Conservation (phyloP, 1,140 invertebrate genomes). For the Rhizoglyphus robini region DNA sequence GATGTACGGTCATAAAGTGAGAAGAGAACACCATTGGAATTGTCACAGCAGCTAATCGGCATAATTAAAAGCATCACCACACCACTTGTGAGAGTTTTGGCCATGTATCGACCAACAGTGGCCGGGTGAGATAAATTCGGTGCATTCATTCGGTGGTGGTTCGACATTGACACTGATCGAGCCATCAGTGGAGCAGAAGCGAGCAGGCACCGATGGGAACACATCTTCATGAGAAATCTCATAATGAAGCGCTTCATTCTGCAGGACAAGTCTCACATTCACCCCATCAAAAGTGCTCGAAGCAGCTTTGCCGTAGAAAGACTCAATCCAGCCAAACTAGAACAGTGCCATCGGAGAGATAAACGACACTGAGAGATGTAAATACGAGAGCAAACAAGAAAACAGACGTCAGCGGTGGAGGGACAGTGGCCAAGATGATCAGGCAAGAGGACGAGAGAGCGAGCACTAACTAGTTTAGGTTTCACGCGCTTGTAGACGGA, state of each 20-base stretch:
- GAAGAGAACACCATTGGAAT: no score
- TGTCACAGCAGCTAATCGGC: no score
- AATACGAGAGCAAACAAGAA: not conserved
- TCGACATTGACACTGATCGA: not conserved
- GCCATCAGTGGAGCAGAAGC: not conserved
- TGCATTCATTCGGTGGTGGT: no score
- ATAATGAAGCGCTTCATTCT: not conserved
- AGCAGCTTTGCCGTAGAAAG: no score
- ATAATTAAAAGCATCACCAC: no score
- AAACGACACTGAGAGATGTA: not conserved
- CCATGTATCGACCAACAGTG: no score
- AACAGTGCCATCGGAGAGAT: no score
- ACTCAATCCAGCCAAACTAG: no score
- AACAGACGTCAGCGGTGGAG: not conserved
- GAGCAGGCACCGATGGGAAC: not conserved
- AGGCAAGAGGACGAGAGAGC: not conserved
- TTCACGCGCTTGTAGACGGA: not conserved
- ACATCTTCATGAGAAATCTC: not conserved
- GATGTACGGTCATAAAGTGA: no score
- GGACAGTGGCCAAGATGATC: not conserved
- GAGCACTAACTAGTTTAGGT: not conserved
- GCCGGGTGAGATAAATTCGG: no score
- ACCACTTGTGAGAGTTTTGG: no score
- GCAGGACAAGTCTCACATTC: not conserved
- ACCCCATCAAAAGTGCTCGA: not conserved